phyloP scores from a whole-genome alignment of 2,888 invertebrate species.

The Autographa gamma region DNA sequence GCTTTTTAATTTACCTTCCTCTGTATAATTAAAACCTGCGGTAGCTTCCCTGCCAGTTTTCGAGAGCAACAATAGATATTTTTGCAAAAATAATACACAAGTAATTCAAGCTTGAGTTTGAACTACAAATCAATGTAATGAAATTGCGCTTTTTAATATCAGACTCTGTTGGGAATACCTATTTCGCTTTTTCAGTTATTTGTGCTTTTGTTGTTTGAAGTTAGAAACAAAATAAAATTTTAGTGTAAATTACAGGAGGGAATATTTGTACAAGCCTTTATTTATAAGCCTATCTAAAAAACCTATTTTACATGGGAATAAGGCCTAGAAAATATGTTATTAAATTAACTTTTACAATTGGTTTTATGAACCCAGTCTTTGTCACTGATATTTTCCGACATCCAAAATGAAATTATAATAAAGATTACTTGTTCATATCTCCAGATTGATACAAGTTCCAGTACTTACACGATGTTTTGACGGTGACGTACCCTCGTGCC shows the following conservation, averaged over 20 bases:
- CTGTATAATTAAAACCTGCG: constrained; percentile 84
- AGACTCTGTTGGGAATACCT: constrained; percentile 24
- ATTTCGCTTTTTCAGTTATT: neutral
- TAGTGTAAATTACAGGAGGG: neutral
- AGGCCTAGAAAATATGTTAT: neutral
- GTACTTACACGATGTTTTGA: neutral
- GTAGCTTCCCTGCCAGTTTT: constrained; percentile 73
- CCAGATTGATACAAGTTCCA: neutral
- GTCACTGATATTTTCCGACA: neutral
- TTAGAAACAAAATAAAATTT: neutral
- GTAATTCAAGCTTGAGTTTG: constrained; percentile 39
- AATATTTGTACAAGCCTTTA: too few relatives aligned
- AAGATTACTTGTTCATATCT: neutral
- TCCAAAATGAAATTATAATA: neutral
- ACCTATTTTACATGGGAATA: too few relatives aligned
- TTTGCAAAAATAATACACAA: constrained; percentile 57
- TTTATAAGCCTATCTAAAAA: too few relatives aligned
- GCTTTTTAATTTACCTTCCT: constrained; percentile 86
- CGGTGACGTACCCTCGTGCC: constrained; percentile 6
- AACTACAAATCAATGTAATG: constrained; percentile 51
- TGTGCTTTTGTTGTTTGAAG: neutral
- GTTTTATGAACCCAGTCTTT: neutral
- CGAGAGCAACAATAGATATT: constrained; percentile 75
- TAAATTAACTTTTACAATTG: neutral
- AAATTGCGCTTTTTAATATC: constrained; percentile 47